These are phyloP conservation scores for Hydrocynus forskahlii DNA, from an alignment of 2,797 vertebrate species.

Conservation along the genomic window DNA sequence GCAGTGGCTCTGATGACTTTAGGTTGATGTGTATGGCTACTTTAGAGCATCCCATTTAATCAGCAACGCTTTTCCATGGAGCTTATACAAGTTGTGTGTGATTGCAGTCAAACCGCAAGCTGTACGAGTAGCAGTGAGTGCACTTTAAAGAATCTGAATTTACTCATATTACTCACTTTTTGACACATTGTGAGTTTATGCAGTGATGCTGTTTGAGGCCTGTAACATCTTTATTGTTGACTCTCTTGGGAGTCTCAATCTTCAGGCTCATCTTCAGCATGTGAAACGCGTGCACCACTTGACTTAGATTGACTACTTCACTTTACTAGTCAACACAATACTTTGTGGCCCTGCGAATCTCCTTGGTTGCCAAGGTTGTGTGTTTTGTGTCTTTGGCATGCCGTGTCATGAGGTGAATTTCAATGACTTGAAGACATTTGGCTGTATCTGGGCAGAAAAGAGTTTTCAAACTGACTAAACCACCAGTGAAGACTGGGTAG, in stretches of 20 bases:
- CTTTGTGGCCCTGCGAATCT: conserved; percentile 5
- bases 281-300: not conserved
- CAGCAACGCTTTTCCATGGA: no score
- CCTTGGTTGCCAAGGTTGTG: conserved; percentile 14
- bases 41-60: not conserved
- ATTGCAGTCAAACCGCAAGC: no score
- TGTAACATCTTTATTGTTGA: not conserved
- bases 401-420: conserved; percentile 26
- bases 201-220: not conserved
- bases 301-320: conserved; percentile 13
- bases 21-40: not conserved
- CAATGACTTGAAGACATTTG: conserved; percentile 18
- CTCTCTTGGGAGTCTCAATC: not conserved
- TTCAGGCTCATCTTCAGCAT: not conserved
- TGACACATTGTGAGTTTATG: not conserved
- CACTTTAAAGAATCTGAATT: not conserved
- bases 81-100: not conserved
- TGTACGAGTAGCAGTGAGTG: no score
- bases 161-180: not conserved
- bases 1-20: not conserved
- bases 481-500: not conserved
- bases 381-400: conserved; percentile 24
- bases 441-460: conserved; percentile 9
- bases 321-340: conserved; percentile 8
- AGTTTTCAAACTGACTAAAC: conserved; percentile 28